These are phyloP conservation scores for Etia nguti DNA, from an alignment of 2,113 vertebrate genomes.

Conservation along the genomic window DNA sequence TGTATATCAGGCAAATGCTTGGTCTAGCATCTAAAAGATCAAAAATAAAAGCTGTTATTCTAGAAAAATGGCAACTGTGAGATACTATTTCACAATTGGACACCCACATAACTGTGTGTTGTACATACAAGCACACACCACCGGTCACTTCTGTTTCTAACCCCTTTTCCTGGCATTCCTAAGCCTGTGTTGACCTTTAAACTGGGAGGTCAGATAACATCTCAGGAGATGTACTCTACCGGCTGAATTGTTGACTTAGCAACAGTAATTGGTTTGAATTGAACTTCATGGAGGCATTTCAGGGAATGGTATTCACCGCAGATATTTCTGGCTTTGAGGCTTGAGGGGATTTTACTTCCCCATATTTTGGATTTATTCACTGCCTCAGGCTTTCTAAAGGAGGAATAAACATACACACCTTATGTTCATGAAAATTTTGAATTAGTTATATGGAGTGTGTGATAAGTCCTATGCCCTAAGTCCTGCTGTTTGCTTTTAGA, in stretches of 20 bases:
- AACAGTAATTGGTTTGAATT: conserved; percentile 38
- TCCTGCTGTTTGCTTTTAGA: not conserved
- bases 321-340: conserved; percentile 21
- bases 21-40: conserved; percentile 12
- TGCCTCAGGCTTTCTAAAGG: not conserved
- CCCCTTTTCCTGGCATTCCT: conserved; percentile 22
- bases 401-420: not conserved
- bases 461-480: not conserved
- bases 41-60: conserved; percentile 37
- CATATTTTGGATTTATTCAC: conserved; percentile 19
- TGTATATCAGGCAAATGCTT: conserved; percentile 48
- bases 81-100: conserved; percentile 1
- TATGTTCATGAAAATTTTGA: not conserved
- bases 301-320: conserved; percentile 23
- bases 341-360: conserved; percentile 5
- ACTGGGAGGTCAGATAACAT: conserved; percentile 27
- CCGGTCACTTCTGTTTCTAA: not conserved
- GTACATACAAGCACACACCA: not conserved
- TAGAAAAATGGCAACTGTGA: not conserved
- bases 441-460: not conserved
- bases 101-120: not conserved
- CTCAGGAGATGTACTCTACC: conserved; percentile 36
- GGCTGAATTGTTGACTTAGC: conserved; percentile 37
- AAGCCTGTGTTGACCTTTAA: conserved; percentile 15
- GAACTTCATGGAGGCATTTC: conserved; percentile 32